phyloP scores from a whole-genome alignment of 2,888 invertebrate species.

The Gymnosoma rotundatum region DNA sequence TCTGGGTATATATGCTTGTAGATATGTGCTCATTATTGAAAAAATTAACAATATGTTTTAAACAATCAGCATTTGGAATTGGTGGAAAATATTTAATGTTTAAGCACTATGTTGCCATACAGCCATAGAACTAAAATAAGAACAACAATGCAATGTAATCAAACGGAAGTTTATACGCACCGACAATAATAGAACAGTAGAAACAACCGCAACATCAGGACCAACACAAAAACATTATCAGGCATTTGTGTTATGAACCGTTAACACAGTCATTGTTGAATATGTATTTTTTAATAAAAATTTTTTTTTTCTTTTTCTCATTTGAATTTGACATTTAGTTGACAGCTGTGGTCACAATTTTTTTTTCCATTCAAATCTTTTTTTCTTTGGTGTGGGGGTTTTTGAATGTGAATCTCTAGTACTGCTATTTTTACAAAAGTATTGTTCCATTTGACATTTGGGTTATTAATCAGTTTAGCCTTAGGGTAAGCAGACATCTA shows the following conservation, averaged over 20 bases:
- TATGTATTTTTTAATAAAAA: conserved; percentile 31
- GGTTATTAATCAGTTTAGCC: conserved; percentile 82
- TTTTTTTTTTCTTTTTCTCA: conserved; percentile 64
- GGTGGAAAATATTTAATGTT: conserved; percentile 19
- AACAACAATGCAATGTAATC: conserved; percentile 70
- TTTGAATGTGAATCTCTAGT: conserved; percentile 58
- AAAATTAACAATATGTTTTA: conserved; percentile 2
- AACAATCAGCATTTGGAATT: background rate
- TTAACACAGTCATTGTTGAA: conserved; percentile 69
- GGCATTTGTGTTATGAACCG: conserved; percentile 72
- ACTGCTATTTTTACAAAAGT: conserved; percentile 59
- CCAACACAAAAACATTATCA: conserved; percentile 40
- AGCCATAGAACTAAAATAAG: conserved; percentile 47
- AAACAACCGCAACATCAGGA: conserved; percentile 24
- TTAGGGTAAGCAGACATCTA: conserved; percentile 71
- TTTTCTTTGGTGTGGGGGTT: conserved; percentile 31
- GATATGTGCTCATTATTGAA: background rate
- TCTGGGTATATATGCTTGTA: too few relatives aligned
- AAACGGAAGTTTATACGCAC: conserved; percentile 75
- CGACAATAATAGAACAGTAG: conserved; percentile 50
- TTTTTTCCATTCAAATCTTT: conserved; percentile 56
- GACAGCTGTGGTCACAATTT: conserved; percentile 78
- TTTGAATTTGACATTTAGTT: conserved; percentile 80
- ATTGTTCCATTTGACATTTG: conserved; percentile 81
- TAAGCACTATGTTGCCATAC: conserved; percentile 61